A percentile compares a stretch with the other conserved stretches of the same genome.
Evolutionary conservation across 2,888 invertebrate genomes (phyloP).

Genomic region (Notodonta dromedarius): DNA sequence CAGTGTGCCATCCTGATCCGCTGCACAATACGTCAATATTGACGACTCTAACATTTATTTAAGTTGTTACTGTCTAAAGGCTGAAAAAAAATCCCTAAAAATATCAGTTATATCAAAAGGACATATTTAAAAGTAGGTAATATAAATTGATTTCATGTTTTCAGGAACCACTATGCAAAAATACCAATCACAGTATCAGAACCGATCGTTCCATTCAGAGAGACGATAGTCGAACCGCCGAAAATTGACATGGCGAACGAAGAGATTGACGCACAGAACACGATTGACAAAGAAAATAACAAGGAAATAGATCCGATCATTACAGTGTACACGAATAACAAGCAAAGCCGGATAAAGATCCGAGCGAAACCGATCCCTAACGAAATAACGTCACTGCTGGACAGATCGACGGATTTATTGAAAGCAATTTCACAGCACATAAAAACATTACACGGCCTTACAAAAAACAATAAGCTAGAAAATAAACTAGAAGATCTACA

Average conservation of each 20-base stretch:
- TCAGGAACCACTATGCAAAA: slow-evolving; percentile 89
- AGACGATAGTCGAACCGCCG: slow-evolving; percentile 94
- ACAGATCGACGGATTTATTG: slow-evolving; percentile 88
- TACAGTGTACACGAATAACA: slow-evolving; percentile 87
- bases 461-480: slow-evolving; percentile 68
- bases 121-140: no score
- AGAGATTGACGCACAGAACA: slow-evolving; percentile 87
- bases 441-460: slow-evolving; percentile 67
- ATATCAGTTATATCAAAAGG: no score
- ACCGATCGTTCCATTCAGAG: slow-evolving; percentile 98
- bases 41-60: no score
- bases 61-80: no score
- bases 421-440: slow-evolving; percentile 85
- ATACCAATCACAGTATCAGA: slow-evolving; percentile 95
- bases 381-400: slow-evolving; percentile 88
- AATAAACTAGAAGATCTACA: slow-evolving; percentile 57
- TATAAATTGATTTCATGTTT: slow-evolving; percentile 25
- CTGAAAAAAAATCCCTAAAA: no score
- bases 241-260: slow-evolving; percentile 94
- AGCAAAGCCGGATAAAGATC: slow-evolving; percentile 88
- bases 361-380: slow-evolving; percentile 91
- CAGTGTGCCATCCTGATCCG: no score
- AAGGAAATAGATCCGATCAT: slow-evolving; percentile 81
- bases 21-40: no score
- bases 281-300: slow-evolving; percentile 70